Base-by-base conservation (phyloP, 2,888 invertebrate species). In the Cantharis rufa region DNA sequence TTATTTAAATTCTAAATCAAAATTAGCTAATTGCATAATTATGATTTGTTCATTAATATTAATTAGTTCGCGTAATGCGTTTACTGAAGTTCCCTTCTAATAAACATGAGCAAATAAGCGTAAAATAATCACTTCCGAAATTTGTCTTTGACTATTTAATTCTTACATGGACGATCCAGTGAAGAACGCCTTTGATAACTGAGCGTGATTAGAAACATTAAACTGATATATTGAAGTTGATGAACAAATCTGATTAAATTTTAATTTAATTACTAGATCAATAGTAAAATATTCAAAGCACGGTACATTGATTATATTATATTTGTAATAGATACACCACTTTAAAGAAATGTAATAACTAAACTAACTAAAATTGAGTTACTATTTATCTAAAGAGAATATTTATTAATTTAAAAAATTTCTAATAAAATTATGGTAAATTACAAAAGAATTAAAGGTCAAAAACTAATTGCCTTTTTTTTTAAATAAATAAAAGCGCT, bases 111-210 rank as follows among this genome's bases (percentile, higher is more conserved):
- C 64, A 74, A 74, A 74, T 70, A 74, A 70, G 70, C 70, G 69
- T 74, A 18, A 74, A 70, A 74, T 70, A 64, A 74, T 74, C 70
- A 74, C 74, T 74, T 74, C 74, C 74, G 69, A 70, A 73, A 70
- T 74, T 69, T 74, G 74, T 74, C 74, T 74, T 74, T 74, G 69
- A 63, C 28, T 74, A 69, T 63, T 70, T 73, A 74, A 48, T 74
- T 70, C 70, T 74, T 70, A 74, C 74, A 70, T 74, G 74, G 64
- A 61, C 70, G 71, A 69, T 28, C 68, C 64, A 62, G 62, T 63
- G 70, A 72, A 69, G 62, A 63, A 73, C 48, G 27, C 76, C 72
- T 76, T 76, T 76, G 76, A 76, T 62, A 76, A 76, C 16, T 72
- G 61, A 70, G 76, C 76, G 72, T 76, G 69, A 72, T 69, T 72